These are phyloP conservation scores for Phylloscopus whistleri DNA, from an alignment of 2,113 vertebrate genomes.

Conservation along the genomic window DNA sequence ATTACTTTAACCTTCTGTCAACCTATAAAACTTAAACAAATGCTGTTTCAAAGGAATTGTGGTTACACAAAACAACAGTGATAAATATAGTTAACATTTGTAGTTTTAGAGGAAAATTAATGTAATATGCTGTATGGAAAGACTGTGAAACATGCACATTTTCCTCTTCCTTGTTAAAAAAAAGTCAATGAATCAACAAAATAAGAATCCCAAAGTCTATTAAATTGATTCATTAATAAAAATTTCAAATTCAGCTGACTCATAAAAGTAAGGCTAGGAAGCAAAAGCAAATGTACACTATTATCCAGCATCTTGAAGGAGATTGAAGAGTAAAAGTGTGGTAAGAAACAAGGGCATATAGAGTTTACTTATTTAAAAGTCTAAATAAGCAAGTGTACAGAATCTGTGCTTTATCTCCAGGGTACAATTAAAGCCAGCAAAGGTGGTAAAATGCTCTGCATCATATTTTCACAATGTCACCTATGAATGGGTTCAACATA, in stretches of 20 bases:
- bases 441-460: constrained; percentile 21
- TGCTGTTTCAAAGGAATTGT: constrained; percentile 37
- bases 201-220: constrained; percentile 7
- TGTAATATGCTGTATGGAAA: neutral
- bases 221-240: constrained; percentile 32
- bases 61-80: neutral
- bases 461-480: constrained; percentile 19
- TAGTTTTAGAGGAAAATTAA: constrained; percentile 34
- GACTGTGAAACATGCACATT: neutral
- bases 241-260: constrained; percentile 54
- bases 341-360: neutral
- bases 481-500: constrained; percentile 26
- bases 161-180: neutral
- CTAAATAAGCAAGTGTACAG: constrained; percentile 29
- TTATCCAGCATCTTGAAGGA: constrained; percentile 39
- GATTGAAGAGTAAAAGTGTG: neutral
- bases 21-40: constrained; percentile 46
- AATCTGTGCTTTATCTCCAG: constrained; percentile 17
- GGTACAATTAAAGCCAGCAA: constrained; percentile 39
- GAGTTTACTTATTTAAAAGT: constrained; percentile 33
- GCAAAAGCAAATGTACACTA: neutral
- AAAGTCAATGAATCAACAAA: constrained; percentile 33
- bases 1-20: constrained; percentile 53
- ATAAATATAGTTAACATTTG: constrained; percentile 5
- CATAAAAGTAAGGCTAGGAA: neutral